Base-by-base conservation (phyloP, 1,140 invertebrate genomes). In the Lepidurus arcticus region DNA sequence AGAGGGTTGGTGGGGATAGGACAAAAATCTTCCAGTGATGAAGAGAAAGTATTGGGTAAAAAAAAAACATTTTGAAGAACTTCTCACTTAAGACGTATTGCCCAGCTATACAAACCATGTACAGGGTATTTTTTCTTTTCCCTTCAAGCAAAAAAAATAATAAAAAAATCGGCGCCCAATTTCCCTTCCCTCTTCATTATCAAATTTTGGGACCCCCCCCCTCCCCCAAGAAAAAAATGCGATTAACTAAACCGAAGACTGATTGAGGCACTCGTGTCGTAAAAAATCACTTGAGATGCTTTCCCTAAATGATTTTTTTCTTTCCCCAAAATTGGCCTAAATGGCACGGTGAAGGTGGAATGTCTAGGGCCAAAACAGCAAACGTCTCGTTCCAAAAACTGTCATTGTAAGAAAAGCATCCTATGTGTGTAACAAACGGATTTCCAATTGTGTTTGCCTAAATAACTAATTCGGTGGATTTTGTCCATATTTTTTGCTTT, bases 51-150 rank as follows among this genome's bases (percentile, higher is more conserved):
- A 65, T 16, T 65, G 53, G 53, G 7, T 65, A 10, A 47, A 65
- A n/a, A 65, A 65, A 65, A 65, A 65, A 65, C 53, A 65, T 13
- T n/a, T 13, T n/a, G 53, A 65, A 65, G 16, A 65, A 65, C 53
- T 34, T 65, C 53, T 65, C 16, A 65, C 53, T n/a, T 65, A 65
- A 9, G 53, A 65, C 53, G 53, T 65, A 65, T 21, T 65, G 53
- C 53, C 53, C 53, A 65, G 53, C 53, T 65, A 65, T 65, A 65
- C 53, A 65, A 65, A n/a, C 53, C 53, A 65, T 65, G n/a, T 65
- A 65, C 53, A 65, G 3, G 53, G n/a, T 65, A 65, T n/a, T 9
- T 65, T 65, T 65, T 7, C 16, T 65, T 65, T 65, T 65, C 9
- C 53, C n/a, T 21, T 7, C 8, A 16, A 65, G 21, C 53, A n/a